These are phyloP conservation scores for Netelia melanura DNA, from an alignment of 2,888 invertebrate genomes.

Conservation along the genomic window DNA sequence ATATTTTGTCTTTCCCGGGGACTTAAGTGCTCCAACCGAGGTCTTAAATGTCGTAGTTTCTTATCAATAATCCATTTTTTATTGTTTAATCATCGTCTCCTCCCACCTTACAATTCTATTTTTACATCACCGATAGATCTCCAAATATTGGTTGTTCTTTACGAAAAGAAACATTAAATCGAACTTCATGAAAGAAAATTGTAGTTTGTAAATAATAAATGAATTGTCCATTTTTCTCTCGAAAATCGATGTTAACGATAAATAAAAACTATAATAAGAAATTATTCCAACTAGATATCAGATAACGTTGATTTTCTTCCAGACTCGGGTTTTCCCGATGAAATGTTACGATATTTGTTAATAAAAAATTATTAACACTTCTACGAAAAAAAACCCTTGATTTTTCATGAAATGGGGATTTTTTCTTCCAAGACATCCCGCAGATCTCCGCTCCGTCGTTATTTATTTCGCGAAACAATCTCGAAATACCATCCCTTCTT, in stretches of 20 bases:
- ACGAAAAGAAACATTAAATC: neutral
- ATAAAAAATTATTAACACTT: too few relatives aligned
- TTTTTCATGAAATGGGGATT: neutral
- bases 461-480: neutral
- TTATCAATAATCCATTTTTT: constrained; percentile 20
- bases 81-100: neutral
- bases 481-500: neutral
- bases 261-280: too few relatives aligned
- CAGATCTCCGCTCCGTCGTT: neutral
- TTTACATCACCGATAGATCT: constrained; percentile 5
- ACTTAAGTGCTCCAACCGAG: constrained; percentile 46
- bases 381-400: neutral
- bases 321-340: too few relatives aligned
- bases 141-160: constrained; percentile 6
- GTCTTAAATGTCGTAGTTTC: constrained; percentile 29
- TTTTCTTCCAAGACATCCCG: too few relatives aligned
- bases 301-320: too few relatives aligned
- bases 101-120: neutral
- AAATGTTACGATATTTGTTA: too few relatives aligned
- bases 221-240: neutral
- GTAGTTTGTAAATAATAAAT: too few relatives aligned
- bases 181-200: neutral
- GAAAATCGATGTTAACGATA: neutral
- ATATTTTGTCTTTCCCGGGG: constrained; percentile 34
- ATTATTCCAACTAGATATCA: too few relatives aligned